Evolutionary conservation across 2,888 invertebrate species (phyloP), one percentile per base, ranked within the genome.

Genomic region (Folsomia manolachei): DNA sequence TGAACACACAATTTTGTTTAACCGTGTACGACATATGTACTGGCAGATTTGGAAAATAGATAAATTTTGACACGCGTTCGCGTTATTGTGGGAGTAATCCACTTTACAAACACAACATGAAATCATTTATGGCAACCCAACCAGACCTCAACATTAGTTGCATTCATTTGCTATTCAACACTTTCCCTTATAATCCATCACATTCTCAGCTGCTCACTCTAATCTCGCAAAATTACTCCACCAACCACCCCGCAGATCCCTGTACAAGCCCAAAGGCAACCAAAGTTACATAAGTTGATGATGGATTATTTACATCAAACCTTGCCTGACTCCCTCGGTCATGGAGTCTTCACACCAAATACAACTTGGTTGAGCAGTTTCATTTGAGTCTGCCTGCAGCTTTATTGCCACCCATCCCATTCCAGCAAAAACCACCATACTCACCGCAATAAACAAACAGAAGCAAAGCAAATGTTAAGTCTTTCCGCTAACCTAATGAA

Each of bases 101-200:
- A 39, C 39, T 39, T n/a, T n/a, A n/a, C n/a, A 14, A 39, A 39
- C 7, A 39, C 51, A n/a, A n/a, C 52, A 66, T 66, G 19, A 52
- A 66, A 66, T 66, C 51, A 66, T 66, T 66, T 51, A 39, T 7
- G 51, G 9, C 39, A 66, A 19, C 21, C 4, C 23, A n/a, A n/a
- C n/a, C n/a, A n/a, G n/a, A n/a, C n/a, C n/a, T n/a, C n/a, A n/a
- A n/a, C 67, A 67, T 67, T 67, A 67, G 67, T n/a, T 26, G 21
- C 39, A 27, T n/a, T n/a, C n/a, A 23, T 21, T 66, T 24, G 19
- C 26, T 27, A 27, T 52, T 66, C 56, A 67, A 67, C 67, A 67
- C 67, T 67, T 53, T 67, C 67, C 67, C 27, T 67, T 56, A 67
- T 60, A 67, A 67, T 67, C 67, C 67, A 67, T 67, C 67, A 67